A percentile compares a stretch with the other conserved stretches of the same genome.
Conservation (phyloP, 2,888 invertebrate genomes). For the Amblyteles armatorius region DNA sequence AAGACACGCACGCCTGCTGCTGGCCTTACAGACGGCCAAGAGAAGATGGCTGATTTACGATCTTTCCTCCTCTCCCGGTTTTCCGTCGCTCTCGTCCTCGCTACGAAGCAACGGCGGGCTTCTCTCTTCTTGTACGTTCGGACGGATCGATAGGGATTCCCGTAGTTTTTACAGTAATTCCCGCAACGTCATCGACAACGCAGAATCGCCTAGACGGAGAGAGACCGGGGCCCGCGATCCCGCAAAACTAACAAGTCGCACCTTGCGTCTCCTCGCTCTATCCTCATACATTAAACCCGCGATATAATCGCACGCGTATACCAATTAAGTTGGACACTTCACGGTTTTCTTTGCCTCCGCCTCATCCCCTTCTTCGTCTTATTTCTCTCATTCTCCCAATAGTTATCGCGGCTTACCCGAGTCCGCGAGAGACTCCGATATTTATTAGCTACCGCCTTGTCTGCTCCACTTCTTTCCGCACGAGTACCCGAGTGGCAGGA, state of each 20-base stretch:
- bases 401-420: slow-evolving; percentile 53
- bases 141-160: slow-evolving; percentile 46
- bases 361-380: slow-evolving; percentile 12
- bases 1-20: slow-evolving; percentile 64
- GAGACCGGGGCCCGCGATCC: neutral
- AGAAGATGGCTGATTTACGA: slow-evolving; percentile 65
- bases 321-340: slow-evolving; percentile 76
- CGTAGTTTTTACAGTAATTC: neutral
- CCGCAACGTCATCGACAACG: slow-evolving; percentile 7
- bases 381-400: slow-evolving; percentile 33
- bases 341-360: slow-evolving; percentile 58
- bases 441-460: slow-evolving; percentile 55
- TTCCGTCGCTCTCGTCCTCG: slow-evolving; percentile 40
- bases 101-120: slow-evolving; percentile 19
- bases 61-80: slow-evolving; percentile 45
- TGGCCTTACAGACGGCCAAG: slow-evolving; percentile 36
- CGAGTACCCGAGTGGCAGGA: slow-evolving; percentile 33
- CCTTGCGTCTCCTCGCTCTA: slow-evolving; percentile 59
- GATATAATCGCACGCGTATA: slow-evolving; percentile 77
- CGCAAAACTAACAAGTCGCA: slow-evolving; percentile 41
- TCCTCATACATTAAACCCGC: slow-evolving; percentile 73
- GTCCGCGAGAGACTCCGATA: slow-evolving; percentile 52
- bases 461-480: slow-evolving; percentile 69
- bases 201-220: slow-evolving; percentile 22
- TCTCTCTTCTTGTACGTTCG: slow-evolving; percentile 45